These are phyloP conservation scores for Typhlichthys subterraneus DNA, from an alignment of 2,797 vertebrate species.

Conservation along the genomic window DNA sequence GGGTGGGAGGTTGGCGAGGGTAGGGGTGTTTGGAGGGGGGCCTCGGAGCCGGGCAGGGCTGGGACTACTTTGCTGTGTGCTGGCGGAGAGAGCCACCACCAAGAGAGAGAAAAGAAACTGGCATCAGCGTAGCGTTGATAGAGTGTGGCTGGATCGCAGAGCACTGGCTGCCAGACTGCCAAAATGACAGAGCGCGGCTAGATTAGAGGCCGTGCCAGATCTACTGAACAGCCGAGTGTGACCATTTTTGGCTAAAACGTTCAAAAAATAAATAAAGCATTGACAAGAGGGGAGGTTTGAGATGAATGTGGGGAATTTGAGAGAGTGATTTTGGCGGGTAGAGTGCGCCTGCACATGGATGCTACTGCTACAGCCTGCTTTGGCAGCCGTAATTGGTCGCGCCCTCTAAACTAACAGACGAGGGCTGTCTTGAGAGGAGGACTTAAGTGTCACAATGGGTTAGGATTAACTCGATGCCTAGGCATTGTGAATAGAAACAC, in stretches of 20 bases:
- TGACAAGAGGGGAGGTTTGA: slow-evolving; percentile 65
- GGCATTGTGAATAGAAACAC: slow-evolving; percentile 50
- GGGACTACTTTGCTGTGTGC: slow-evolving; percentile 49
- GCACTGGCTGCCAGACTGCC: slow-evolving; percentile 68
- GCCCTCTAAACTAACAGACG: slow-evolving; percentile 57
- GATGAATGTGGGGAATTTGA: slow-evolving; percentile 74
- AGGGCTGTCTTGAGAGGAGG: slow-evolving; percentile 61
- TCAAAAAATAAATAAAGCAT: slow-evolving; percentile 64
- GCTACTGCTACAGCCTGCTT: slow-evolving; percentile 58
- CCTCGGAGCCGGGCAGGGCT: slow-evolving; percentile 73
- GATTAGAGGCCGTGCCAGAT: slow-evolving; percentile 68
- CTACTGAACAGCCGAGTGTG: slow-evolving; percentile 62
- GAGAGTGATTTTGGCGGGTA: slow-evolving; percentile 61
- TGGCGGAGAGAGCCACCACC: slow-evolving; percentile 54
- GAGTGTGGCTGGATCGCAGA: slow-evolving; percentile 72
- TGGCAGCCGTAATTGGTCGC: slow-evolving; percentile 67
- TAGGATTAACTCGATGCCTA: slow-evolving; percentile 61
- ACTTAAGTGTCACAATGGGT: slow-evolving; percentile 65
- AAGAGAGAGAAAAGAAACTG: slow-evolving; percentile 62
- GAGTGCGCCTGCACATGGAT: slow-evolving; percentile 43
- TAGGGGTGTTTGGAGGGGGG: slow-evolving; percentile 73
- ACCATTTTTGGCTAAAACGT: slow-evolving; percentile 66
- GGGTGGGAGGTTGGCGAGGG: slow-evolving; percentile 72
- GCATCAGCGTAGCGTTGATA: slow-evolving; percentile 62
- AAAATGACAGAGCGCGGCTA: slow-evolving; percentile 72